Percentiles rank a stretch among this genome's conserved stretches.
Evolutionary conservation across 2,797 vertebrate genomes (phyloP).

Genomic region (Anolis apletophallus): DNA sequence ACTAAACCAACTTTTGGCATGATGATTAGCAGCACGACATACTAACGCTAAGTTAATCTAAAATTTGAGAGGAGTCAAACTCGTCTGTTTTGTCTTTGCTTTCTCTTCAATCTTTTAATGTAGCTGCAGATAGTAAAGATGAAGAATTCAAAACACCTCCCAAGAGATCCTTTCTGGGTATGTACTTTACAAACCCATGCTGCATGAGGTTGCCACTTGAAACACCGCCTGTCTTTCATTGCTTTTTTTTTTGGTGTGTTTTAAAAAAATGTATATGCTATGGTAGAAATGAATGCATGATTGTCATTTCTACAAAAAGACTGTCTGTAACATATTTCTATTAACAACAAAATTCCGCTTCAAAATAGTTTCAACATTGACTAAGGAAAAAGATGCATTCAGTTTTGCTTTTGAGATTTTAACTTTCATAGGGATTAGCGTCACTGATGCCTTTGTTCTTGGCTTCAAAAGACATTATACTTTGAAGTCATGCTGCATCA

Average conservation of each 20-base stretch:
- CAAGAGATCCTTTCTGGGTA: conserved; percentile 95
- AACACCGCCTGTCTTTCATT: conserved; percentile 11
- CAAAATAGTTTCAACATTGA: conserved; percentile 29
- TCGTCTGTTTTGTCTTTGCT: conserved; percentile 75
- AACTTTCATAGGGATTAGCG: neutral
- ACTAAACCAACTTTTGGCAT: conserved; percentile 54
- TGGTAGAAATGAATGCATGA: conserved; percentile 57
- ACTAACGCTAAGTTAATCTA: conserved; percentile 60
- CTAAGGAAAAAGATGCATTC: conserved; percentile 65
- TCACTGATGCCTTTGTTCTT: neutral
- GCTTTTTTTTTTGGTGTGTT: conserved; percentile 9
- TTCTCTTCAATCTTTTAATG: conserved; percentile 65
- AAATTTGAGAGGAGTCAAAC: conserved; percentile 68
- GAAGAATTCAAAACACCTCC: conserved; percentile 93
- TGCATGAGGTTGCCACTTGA: conserved; percentile 64
- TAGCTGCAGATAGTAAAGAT: conserved; percentile 96
- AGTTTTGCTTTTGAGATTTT: conserved; percentile 17
- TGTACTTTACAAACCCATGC: conserved; percentile 80
- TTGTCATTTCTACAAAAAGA: conserved; percentile 28
- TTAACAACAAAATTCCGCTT: conserved; percentile 30
- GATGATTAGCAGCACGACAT: conserved; percentile 38
- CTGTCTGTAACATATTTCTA: conserved; percentile 30
- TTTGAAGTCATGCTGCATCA: neutral
- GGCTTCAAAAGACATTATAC: neutral
- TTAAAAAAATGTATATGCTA: neutral